Conservation (phyloP, 2,113 vertebrate genomes). For the Corythornis cristatus region DNA sequence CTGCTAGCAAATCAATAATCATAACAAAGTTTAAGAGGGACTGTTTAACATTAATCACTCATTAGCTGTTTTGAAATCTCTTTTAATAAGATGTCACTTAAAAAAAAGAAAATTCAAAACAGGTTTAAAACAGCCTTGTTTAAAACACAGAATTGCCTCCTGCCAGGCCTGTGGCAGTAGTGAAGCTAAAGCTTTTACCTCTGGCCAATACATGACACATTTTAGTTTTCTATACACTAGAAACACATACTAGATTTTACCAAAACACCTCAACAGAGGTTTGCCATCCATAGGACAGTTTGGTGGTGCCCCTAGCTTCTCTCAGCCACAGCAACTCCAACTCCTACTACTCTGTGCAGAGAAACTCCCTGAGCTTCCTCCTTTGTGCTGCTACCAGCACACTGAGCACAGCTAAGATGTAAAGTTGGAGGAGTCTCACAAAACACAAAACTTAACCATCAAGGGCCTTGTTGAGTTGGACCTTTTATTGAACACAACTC, state of each 20-base stretch:
- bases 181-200: background rate
- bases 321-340: background rate
- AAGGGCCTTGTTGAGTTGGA: conserved; percentile 69
- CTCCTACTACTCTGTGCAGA: background rate
- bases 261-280: background rate
- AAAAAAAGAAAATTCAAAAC: background rate
- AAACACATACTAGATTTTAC: background rate
- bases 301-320: background rate
- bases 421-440: conserved; percentile 74
- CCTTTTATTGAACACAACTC: conserved; percentile 69
- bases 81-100: background rate
- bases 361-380: conserved; percentile 51
- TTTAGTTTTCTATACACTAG: background rate
- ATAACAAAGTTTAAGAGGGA: background rate
- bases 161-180: background rate
- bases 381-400: conserved; percentile 60
- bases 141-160: background rate
- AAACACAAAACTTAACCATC: conserved; percentile 75
- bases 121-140: background rate
- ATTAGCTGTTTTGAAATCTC: background rate
- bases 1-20: background rate
- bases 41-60: background rate
- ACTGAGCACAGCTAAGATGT: conserved; percentile 65
- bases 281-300: background rate
- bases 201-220: background rate